A percentile compares a stretch with the other conserved stretches of the same genome.
phyloP scores from a whole-genome alignment of 2,113 vertebrate genomes.

The Phasianus colchicus region DNA sequence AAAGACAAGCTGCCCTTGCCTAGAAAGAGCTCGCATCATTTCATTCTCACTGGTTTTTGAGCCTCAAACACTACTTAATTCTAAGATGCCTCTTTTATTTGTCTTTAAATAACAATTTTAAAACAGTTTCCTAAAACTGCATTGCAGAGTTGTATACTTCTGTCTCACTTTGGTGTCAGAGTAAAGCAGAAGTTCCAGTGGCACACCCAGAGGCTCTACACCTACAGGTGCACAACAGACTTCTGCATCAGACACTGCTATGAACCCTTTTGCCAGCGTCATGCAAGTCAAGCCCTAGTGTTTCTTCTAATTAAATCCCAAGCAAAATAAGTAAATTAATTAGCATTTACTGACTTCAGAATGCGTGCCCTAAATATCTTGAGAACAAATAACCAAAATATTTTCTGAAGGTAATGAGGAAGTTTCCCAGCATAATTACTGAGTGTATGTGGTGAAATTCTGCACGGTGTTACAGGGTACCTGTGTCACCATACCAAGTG shows the following conservation, averaged over 20 bases:
- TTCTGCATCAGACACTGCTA: not conserved
- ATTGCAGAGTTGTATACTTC: not conserved
- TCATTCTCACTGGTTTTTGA: not conserved
- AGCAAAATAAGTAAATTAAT: constrained; percentile 52
- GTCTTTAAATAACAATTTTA: not conserved
- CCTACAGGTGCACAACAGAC: not conserved
- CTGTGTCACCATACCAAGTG: constrained; percentile 21
- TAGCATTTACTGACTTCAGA: constrained; percentile 14
- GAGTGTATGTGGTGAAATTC: not conserved
- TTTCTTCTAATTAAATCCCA: constrained; percentile 19
- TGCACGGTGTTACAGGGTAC: not conserved
- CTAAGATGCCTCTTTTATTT: not conserved
- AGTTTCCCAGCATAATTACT: not conserved
- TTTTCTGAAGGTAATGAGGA: not conserved
- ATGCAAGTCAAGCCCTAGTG: not conserved
- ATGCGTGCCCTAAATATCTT: not conserved
- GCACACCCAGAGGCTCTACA: not conserved
- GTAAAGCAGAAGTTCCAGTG: not conserved
- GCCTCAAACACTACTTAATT: not conserved
- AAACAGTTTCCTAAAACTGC: not conserved
- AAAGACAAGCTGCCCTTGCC: not conserved
- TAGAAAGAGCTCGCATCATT: not conserved
- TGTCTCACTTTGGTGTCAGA: not conserved
- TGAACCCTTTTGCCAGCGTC: not conserved
- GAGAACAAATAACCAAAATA: not conserved